These are phyloP conservation scores for Penaeus chinensis DNA, from an alignment of 1,140 invertebrate genomes.

Conservation along the genomic window DNA sequence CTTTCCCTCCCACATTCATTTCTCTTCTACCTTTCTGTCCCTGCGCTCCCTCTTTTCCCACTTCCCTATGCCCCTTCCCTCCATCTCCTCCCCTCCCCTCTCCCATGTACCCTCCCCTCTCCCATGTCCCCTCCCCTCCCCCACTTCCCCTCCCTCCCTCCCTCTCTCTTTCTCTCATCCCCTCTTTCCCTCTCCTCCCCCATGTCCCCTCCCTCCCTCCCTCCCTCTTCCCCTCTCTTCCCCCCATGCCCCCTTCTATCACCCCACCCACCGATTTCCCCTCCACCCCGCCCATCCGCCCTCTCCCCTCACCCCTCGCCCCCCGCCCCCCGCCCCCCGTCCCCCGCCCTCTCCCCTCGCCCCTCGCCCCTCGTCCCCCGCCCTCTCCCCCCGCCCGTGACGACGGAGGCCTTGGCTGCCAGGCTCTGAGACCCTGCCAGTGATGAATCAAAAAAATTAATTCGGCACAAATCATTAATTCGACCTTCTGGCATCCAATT, in stretches of 20 bases:
- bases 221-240: neutral
- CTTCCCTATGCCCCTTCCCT: no score
- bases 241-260: conserved; percentile 13
- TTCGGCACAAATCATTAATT: conserved; percentile 39
- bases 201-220: neutral
- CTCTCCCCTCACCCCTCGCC: no score
- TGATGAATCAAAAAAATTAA: conserved; percentile 33
- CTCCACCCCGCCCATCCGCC: no score
- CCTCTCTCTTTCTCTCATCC: neutral
- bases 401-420: no score
- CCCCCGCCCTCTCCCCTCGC: no score
- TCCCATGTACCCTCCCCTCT: neutral
- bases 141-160: neutral
- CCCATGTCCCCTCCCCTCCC: neutral
- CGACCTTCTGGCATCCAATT: conserved; percentile 42
- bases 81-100: neutral
- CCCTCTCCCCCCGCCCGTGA: no score
- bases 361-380: no score
- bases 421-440: no score
- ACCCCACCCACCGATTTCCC: conserved; percentile 4
- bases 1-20: neutral
- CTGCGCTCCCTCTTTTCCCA: no score
- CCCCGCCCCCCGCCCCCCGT: no score
- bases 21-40: neutral
- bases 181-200: neutral